Evolutionary conservation across 92 coral and sea anemone genomes (phyloP).

Genomic region (Diadumene lineata): DNA sequence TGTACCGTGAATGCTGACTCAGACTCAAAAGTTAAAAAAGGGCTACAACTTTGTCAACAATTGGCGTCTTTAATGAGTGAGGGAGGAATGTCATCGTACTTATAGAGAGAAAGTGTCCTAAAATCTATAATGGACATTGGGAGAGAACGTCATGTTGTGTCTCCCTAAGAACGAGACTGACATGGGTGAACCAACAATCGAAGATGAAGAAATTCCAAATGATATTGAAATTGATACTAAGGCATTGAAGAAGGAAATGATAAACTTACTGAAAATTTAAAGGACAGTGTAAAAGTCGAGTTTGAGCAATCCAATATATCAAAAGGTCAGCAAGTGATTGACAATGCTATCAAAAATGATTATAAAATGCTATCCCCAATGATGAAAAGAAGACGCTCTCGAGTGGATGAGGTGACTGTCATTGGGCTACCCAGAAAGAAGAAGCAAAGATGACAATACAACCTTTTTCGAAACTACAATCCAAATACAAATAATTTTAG

Average conservation of each 20-base stretch:
- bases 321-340: slow-evolving; percentile 8
- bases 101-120: slow-evolving; percentile 25
- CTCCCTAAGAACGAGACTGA: slow-evolving; percentile 1
- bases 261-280: neutral
- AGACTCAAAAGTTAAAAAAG: slow-evolving; percentile 45
- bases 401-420: slow-evolving; percentile 52
- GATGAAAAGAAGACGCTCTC: slow-evolving; percentile 61
- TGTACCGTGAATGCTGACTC: neutral
- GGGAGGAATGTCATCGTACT: slow-evolving; percentile 49
- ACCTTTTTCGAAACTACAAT: slow-evolving; percentile 42
- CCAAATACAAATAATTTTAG: slow-evolving; percentile 42
- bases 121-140: slow-evolving; percentile 19
- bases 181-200: neutral
- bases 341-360: slow-evolving; percentile 2
- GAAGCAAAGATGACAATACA: slow-evolving; percentile 18
- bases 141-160: slow-evolving; percentile 29
- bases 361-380: slow-evolving; percentile 61
- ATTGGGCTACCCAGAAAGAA: slow-evolving; percentile 51
- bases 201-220: neutral
- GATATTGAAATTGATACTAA: neutral
- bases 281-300: neutral
- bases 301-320: neutral
- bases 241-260: neutral
- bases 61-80: slow-evolving; percentile 56
- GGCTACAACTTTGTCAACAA: slow-evolving; percentile 46